phyloP scores from a whole-genome alignment of 2,888 invertebrate species.

The Zygogramma bicolorata region DNA sequence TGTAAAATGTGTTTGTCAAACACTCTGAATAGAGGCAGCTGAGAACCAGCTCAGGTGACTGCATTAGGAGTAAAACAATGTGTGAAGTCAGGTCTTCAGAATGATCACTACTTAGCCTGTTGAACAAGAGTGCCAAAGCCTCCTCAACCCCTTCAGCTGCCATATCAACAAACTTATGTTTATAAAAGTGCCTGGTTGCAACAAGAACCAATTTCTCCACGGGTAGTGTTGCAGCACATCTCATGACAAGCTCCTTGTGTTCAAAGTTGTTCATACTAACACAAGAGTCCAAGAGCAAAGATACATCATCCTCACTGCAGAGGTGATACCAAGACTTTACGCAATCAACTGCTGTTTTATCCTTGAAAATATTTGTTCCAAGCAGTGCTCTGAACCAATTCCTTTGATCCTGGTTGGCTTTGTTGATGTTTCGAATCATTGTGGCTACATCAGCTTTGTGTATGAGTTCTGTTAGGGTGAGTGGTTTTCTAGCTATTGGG shows the following conservation, averaged over 20 bases:
- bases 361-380: constrained; percentile 55
- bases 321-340: constrained; percentile 53
- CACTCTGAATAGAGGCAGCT: constrained; percentile 54
- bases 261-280: constrained; percentile 42
- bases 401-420: constrained; percentile 56
- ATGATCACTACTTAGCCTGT: constrained; percentile 48
- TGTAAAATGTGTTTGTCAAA: constrained; percentile 54
- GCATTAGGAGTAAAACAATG: constrained; percentile 56
- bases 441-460: constrained; percentile 54
- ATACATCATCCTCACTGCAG: constrained; percentile 56
- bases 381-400: constrained; percentile 62
- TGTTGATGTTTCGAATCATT: constrained; percentile 58
- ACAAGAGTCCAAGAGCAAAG: constrained; percentile 51
- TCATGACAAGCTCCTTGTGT: constrained; percentile 53
- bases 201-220: constrained; percentile 49
- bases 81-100: constrained; percentile 50
- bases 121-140: constrained; percentile 53
- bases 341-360: constrained; percentile 54
- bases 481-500: constrained; percentile 60
- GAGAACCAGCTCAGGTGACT: constrained; percentile 57
- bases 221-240: constrained; percentile 56
- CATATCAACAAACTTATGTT: constrained; percentile 50
- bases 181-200: constrained; percentile 54
- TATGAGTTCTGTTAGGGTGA: constrained; percentile 59
- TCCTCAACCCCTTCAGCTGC: constrained; percentile 48